Evolutionary conservation across 2,113 vertebrate genomes (phyloP).

Genomic region (Apistogramma diplotaenia): DNA sequence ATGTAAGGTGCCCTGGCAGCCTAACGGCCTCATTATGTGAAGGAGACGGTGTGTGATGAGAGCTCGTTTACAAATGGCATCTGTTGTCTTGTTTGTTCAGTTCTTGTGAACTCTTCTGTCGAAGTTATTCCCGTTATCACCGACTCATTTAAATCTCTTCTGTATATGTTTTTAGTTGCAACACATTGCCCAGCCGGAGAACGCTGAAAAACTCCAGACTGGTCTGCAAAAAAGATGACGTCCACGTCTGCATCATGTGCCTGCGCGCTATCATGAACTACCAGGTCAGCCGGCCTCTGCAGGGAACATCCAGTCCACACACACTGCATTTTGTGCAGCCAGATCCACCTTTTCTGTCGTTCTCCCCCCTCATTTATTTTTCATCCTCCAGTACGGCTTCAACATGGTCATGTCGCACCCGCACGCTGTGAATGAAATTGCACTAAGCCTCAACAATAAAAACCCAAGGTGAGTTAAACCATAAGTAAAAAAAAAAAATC

Average conservation of each 20-base stretch:
- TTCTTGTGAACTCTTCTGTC: background rate
- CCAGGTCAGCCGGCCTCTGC: slow-evolving; percentile 79
- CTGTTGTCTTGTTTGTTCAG: slow-evolving; percentile 42
- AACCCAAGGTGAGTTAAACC: slow-evolving; percentile 83
- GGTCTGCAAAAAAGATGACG: slow-evolving; percentile 96
- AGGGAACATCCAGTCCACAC: background rate
- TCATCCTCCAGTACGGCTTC: slow-evolving; percentile 88
- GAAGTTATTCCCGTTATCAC: background rate
- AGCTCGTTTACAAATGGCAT: slow-evolving; percentile 34
- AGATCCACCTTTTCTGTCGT: slow-evolving; percentile 27
- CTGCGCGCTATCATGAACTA: slow-evolving; percentile 98
- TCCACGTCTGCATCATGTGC: slow-evolving; percentile 97
- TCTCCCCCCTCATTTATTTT: slow-evolving; percentile 52
- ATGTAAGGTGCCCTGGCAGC: slow-evolving; percentile 43
- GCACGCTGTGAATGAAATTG: slow-evolving; percentile 96
- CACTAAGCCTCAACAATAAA: slow-evolving; percentile 98
- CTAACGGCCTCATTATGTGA: slow-evolving; percentile 43
- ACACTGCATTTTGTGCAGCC: slow-evolving; percentile 2
- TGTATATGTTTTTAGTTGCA: slow-evolving; percentile 76
- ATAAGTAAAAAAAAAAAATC: background rate
- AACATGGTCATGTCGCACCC: slow-evolving; percentile 98
- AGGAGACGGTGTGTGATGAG: slow-evolving; percentile 14
- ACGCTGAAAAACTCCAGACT: slow-evolving; percentile 93
- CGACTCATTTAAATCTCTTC: background rate
- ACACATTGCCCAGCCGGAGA: slow-evolving; percentile 88